Base-by-base conservation (phyloP, 2,888 invertebrate species). In the Microplitis deprimator region DNA sequence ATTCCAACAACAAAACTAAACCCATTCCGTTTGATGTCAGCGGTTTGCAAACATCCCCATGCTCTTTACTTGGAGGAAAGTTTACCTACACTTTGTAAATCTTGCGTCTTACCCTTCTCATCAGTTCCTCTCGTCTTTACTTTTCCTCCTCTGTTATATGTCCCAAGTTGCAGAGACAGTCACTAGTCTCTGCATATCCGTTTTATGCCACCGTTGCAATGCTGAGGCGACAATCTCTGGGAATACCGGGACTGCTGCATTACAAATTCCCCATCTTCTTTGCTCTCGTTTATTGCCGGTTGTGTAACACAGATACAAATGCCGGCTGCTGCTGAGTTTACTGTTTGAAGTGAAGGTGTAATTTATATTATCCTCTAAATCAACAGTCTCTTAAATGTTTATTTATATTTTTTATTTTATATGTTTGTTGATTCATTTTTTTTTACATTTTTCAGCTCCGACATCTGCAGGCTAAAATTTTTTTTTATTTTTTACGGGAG, bases 1-100 rank as follows among this genome's bases (percentile, higher is more conserved):
- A 50, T 50, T 50, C 50, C 10, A 50, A 80, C 73, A 78, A 82
- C 79, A 81, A 65, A 75, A 50, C 50, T 50, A 50, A 50, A 50
- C 50, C 80, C 79, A 82, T 83, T 84, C 81, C 82, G 84, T 87
- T 86, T 87, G 86, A 86, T 83, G 84, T 84, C 82, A 77, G 76
- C 73, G 78, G 80, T 81, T 83, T 81, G 83, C 79, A 87, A 87
- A 86, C 85, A 87, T 79, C 82, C 79, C 80, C 80, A 69, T 40
- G 16, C 8, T 70, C 70, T 70, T 29, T 6, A 70, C n/a, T 64
- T 70, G 59, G 6, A 50, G 39, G 64, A 29, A 20, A 29, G 17
- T 65, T 29, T 65, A 20, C 29, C 17, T 65, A 17, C 16, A 62
- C 50, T 41, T n/a, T 68, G 50, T 50, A 50, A 50, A 50, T 50